A percentile compares a stretch with the other conserved stretches of the same genome.
Evolutionary conservation across 2,888 invertebrate species (phyloP).

Genomic region (Eulithis testata): DNA sequence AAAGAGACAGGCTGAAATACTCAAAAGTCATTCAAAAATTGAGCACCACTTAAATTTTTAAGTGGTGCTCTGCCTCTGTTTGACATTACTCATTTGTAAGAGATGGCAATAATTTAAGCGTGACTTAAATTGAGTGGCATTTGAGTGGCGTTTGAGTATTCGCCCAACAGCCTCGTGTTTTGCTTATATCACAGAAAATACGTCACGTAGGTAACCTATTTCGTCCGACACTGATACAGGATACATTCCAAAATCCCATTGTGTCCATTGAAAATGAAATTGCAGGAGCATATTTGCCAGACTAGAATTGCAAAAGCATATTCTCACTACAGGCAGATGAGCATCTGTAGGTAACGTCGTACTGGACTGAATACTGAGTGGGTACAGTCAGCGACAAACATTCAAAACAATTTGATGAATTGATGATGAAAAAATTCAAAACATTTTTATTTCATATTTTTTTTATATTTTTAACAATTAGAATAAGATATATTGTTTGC

Average conservation of each 20-base stretch:
- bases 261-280: conserved; percentile 7
- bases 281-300: conserved; percentile 1
- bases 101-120: too few relatives aligned
- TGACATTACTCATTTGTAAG: too few relatives aligned
- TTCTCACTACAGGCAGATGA: conserved; percentile 7
- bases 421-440: too few relatives aligned
- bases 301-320: conserved; percentile 6
- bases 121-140: too few relatives aligned
- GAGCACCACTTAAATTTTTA: too few relatives aligned
- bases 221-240: neutral
- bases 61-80: too few relatives aligned
- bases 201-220: neutral
- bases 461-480: too few relatives aligned
- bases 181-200: neutral
- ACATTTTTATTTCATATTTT: too few relatives aligned
- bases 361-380: conserved; percentile 14
- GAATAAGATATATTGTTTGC: too few relatives aligned
- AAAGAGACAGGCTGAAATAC: too few relatives aligned
- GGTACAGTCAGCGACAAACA: neutral
- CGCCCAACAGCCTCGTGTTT: neutral
- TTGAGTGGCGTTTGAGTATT: too few relatives aligned
- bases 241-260: neutral
- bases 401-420: neutral
- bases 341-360: conserved; percentile 9
- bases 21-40: too few relatives aligned